A percentile compares a stretch with the other conserved stretches of the same genome.
Conservation (phyloP, 2,888 invertebrate genomes). For the Laspeyria flexula region DNA sequence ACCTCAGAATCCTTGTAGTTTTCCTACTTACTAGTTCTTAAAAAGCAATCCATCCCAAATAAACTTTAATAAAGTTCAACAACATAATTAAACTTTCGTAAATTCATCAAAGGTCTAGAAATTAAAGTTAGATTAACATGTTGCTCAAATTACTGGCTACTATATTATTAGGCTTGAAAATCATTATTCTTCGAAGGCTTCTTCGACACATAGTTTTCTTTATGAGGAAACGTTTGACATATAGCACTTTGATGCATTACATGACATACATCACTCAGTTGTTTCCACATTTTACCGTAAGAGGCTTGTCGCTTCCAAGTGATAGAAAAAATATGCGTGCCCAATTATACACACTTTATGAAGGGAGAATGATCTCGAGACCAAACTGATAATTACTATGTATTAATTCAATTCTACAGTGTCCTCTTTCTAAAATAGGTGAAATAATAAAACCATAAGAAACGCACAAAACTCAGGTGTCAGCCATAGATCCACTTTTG, state of each 20-base stretch:
- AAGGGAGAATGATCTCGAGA: too few relatives aligned
- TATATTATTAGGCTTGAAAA: constrained; percentile 36
- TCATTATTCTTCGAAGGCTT: constrained; percentile 39
- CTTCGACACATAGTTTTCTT: constrained; percentile 30
- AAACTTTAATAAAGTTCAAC: constrained; percentile 9
- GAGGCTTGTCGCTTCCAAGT: constrained; percentile 1
- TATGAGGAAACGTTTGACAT: constrained; percentile 38
- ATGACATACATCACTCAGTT: constrained; percentile 10
- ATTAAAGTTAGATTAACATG: constrained; percentile 44
- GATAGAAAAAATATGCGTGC: too few relatives aligned
- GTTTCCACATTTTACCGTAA: constrained; percentile 8
- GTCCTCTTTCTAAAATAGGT: too few relatives aligned
- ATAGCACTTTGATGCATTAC: constrained; percentile 7
- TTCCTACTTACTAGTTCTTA: too few relatives aligned
- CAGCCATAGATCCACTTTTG: too few relatives aligned
- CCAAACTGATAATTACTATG: too few relatives aligned
- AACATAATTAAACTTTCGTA: constrained; percentile 9
- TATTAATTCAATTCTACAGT: too few relatives aligned
- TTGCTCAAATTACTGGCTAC: constrained; percentile 28
- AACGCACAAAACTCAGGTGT: too few relatives aligned
- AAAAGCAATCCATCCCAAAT: too few relatives aligned
- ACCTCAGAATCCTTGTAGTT: too few relatives aligned
- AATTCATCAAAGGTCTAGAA: constrained; percentile 25
- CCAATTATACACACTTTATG: too few relatives aligned
- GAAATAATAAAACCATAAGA: too few relatives aligned